These are phyloP conservation scores for Ectobius pallidus DNA, from an alignment of 2,888 invertebrate species.

Conservation along the genomic window DNA sequence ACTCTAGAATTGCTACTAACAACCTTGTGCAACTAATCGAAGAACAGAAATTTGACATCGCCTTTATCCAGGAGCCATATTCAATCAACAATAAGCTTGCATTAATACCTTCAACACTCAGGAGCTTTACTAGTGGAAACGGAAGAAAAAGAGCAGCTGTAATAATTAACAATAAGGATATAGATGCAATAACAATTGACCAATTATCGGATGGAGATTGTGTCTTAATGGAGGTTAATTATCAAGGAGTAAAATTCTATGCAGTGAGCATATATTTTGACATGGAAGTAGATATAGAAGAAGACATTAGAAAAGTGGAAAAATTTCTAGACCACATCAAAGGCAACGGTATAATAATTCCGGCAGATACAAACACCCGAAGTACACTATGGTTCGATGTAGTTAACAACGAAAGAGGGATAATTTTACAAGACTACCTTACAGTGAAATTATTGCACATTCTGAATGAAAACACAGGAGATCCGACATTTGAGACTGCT, in stretches of 20 bases:
- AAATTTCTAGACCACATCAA: background rate
- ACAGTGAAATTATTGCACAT: background rate
- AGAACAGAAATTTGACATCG: background rate
- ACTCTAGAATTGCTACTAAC: no score
- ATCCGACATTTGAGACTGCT: background rate
- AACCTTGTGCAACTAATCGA: background rate
- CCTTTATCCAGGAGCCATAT: no score
- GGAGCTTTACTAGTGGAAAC: no score
- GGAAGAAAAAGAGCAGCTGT: no score
- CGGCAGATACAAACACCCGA: background rate
- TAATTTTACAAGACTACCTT: background rate
- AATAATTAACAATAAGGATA: no score
- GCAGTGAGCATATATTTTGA: no score
- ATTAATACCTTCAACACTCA: no score
- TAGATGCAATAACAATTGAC: background rate
- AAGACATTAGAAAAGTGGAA: background rate
- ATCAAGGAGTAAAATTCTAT: no score
- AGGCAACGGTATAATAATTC: background rate
- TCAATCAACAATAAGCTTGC: no score
- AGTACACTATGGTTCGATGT: no score
- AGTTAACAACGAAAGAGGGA: background rate
- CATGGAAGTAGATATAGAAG: background rate
- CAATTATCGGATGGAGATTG: no score
- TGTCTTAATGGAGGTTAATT: no score
- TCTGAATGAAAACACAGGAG: background rate